Base-by-base conservation (phyloP, 2,888 invertebrate genomes). In the Dasysyrphus tricinctus region DNA sequence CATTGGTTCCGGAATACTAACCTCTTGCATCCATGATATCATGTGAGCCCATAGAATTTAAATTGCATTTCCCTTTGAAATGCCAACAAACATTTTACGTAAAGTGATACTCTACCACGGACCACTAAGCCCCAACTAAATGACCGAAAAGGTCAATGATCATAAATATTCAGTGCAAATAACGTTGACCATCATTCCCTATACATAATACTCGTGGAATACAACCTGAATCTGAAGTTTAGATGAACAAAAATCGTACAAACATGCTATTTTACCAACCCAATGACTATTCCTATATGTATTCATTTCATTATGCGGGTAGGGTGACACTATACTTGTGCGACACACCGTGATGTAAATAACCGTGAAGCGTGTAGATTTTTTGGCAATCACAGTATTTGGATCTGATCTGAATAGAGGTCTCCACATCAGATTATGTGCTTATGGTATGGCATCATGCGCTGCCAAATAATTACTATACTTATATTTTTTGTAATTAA, bases 311-410 rank as follows among this genome's bases (percentile, higher is more conserved):
- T 19, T 37, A 2, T 19, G 29, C 12, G 29, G 72, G 24, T 29
- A 69, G 29, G 63, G 67, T 54, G 47, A 34, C 39, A 47, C 24
- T 44, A 34, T 32, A 47, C 24, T 44, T 42, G 14, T 7, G 32
- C 32, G 32, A 32, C 32, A 65, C 51, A 73, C 37, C 73, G 67
- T 37, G 24, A 24, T 42, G 49, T 72, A 65, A 80, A 84, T 65
- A 75, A 80, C 83, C 80, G 83, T 84, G 80, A 84, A 84, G 83
- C 70, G 72, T 80, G 80, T 61, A 75, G 65, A 72, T 70, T 84
- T 78, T 80, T 80, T 72, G 80, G 76, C 80, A 80, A 75, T 84
- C 80, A 72, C 12, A 39, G 37, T 63, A 49, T 57, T 42, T 39
- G 37, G 32, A 83, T 83, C 74, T 7, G 19, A 83, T 83, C 74